Evolutionary conservation across 2,888 invertebrate genomes (phyloP).

Genomic region (Drymonia ruficornis): DNA sequence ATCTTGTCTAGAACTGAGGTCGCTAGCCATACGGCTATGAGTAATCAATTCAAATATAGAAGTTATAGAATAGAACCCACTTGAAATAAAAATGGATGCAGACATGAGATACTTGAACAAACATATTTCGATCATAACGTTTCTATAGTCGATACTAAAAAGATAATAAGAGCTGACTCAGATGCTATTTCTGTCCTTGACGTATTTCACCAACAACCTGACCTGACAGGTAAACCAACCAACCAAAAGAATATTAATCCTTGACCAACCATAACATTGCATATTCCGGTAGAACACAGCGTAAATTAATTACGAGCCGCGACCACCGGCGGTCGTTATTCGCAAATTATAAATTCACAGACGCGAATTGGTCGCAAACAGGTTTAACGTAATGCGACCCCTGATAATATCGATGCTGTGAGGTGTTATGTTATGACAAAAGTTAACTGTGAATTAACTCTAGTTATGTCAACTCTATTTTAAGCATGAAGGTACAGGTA

Average conservation of each 20-base stretch:
- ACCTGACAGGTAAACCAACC: no score
- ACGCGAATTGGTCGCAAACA: conserved; percentile 29
- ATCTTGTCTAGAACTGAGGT: not conserved
- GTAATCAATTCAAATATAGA: conserved; percentile 2
- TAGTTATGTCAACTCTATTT: conserved; percentile 9
- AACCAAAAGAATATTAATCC: no score
- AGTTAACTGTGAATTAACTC: conserved; percentile 4
- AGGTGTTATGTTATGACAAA: not conserved
- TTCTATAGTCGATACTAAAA: not conserved
- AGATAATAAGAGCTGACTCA: no score
- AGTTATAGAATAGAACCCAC: not conserved
- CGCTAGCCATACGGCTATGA: not conserved
- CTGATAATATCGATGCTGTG: conserved; percentile 44
- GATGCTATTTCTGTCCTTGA: no score
- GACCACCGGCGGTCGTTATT: conserved; percentile 17
- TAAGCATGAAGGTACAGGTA: no score
- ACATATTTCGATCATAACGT: not conserved
- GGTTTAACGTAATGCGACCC: conserved; percentile 44
- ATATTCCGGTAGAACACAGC: not conserved
- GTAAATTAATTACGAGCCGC: conserved; percentile 1
- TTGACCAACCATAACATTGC: not conserved
- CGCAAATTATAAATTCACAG: conserved; percentile 39
- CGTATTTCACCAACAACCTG: no score
- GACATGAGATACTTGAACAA: not conserved
- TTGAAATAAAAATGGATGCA: conserved; percentile 1